Evolutionary conservation across 2,113 vertebrate species (phyloP), one percentile per base, ranked within the genome.

Genomic region (Cephalopterus ornatus): DNA sequence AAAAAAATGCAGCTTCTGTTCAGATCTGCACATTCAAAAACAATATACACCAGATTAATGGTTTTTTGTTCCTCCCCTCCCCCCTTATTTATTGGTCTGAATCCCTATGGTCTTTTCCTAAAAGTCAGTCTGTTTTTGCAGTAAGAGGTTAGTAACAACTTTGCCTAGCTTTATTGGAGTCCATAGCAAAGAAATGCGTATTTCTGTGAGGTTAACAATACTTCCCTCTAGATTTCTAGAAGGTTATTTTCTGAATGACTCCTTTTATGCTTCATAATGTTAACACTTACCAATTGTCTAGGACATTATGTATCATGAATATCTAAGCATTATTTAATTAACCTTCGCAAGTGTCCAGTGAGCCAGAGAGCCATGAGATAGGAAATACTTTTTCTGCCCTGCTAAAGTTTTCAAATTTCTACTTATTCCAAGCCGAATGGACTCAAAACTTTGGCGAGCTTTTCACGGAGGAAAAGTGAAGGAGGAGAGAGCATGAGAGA

Each of bases 401-500:
- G 41, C 61, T 61, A 33, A 87, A 82, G 12, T 78, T 85, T 95
- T 81, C 58, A 50, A 85, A 42, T 82, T 82, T 28, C 62, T 91
- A 28, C n/a, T 81, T 75, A 75, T 17, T 78, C 53, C 37, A n/a
- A 67, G 65, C 50, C 65, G 79, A 91, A 86, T 0, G 2, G 91
- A 75, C 41, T 85, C 70, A 87, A 46, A 93, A 76, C n/a, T 78
- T 92, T 28, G 32, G 27, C 47, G 42, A 53, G 4, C 19, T 55
- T 71, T 94, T 68, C 3, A 3, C 0, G 5, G 18, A 92, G 82
- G 49, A 95, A 85, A 73, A 93, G 75, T 78, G 86, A 80, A 95
- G 87, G 73, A 95, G 6, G 39, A 92, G 80, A 89, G 95, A 77
- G 86, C 59, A 12, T 93, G 91, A 92, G 95, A 96, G 91, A 89